Evolutionary conservation across 2,888 invertebrate species (phyloP), one percentile per base, ranked within the genome.

Genomic region (Marasmarcha lunaedactyla): DNA sequence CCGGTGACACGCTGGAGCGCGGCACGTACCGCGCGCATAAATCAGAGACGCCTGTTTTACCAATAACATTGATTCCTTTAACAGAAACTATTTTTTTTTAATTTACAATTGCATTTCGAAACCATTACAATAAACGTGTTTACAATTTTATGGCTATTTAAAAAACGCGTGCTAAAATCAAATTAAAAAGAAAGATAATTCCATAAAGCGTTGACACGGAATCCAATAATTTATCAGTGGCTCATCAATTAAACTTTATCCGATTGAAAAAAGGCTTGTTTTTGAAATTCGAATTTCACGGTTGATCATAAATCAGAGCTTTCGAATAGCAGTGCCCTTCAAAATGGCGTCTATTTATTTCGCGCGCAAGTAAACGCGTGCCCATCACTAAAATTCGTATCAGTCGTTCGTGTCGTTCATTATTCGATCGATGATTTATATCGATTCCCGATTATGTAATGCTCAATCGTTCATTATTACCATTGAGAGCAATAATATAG

Each of bases 1-100:
- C 58, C 64, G 72, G 71, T 71, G 77, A 77, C 76, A 74, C 60
- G 72, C 59, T 72, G 73, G 71, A 71, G 51, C 53, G 54, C 57
- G 63, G 65, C 76, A 74, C 71, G 77, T 73, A 71, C 68, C 57
- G 57, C 59, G 59, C 58, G 56, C 70, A 77, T 79, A 79, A 81
- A 79, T 79, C 78, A 78, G 67, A 54, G 53, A 57, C 57, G 71
- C 66, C 73, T 79, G 78, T 78, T 81, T 78, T 66, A 71, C 74
- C 71, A 76, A 78, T 78, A 73, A 74, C 77, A 81, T 72, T 76
- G 72, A 79, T 74, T 74, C 71, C 70, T 76, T 71, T 10, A 30
- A 20, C 20, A 5, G 20, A 20, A 20, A 20, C 20, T 5, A 5
- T 20, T 20, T 20, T 20, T 5, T 5, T 5, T 20, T 5, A 20